These are phyloP conservation scores for Andinoacara biseriatus DNA, from an alignment of 2,113 vertebrate genomes.

Conservation along the genomic window DNA sequence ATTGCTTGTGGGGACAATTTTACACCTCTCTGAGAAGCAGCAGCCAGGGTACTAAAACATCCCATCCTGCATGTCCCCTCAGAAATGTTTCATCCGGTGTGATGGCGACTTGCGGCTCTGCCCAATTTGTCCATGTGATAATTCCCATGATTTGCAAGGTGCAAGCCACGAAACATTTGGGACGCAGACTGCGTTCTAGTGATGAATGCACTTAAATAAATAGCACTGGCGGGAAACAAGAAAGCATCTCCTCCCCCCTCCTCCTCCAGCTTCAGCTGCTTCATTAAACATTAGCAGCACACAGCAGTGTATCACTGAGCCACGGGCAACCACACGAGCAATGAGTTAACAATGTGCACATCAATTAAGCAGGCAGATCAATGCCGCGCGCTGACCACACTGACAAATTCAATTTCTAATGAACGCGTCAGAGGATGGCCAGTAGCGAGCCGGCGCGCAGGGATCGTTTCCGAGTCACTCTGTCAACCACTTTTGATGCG, in stretches of 20 bases:
- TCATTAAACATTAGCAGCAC: constrained; percentile 28
- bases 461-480: constrained; percentile 30
- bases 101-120: not conserved
- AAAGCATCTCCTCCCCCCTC: not conserved
- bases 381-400: constrained; percentile 31
- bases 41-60: constrained; percentile 21
- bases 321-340: not conserved
- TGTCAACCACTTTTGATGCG: constrained; percentile 27
- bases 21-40: constrained; percentile 58
- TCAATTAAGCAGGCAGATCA: constrained; percentile 46
- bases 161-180: not conserved
- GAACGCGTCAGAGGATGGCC: constrained; percentile 37
- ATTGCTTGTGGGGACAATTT: constrained; percentile 60
- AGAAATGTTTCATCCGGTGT: not conserved
- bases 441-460: not conserved
- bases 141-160: not conserved
- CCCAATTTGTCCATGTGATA: constrained; percentile 12
- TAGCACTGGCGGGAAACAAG: not conserved
- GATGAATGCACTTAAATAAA: not conserved
- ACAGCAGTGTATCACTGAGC: constrained; percentile 7
- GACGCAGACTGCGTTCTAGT: not conserved
- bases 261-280: not conserved
- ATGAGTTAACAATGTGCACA: constrained; percentile 31
- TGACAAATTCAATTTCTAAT: constrained; percentile 53
- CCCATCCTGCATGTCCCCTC: constrained; percentile 5